Percentiles rank a stretch among this genome's conserved stretches.
These are phyloP conservation scores for Siphamia tubifer DNA, from an alignment of 2,113 vertebrate genomes.

Conservation along the genomic window DNA sequence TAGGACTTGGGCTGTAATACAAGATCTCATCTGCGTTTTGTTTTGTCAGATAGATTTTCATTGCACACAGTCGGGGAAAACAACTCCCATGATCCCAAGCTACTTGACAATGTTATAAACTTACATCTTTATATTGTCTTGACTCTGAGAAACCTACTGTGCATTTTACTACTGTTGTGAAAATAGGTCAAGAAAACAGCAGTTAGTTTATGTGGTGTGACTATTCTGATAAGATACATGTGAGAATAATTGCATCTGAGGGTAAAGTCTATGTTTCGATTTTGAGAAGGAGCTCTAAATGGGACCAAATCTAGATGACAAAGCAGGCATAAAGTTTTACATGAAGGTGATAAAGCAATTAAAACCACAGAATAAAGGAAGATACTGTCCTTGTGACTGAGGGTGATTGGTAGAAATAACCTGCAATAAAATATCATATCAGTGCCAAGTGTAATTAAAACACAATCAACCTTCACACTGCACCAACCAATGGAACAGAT, in stretches of 20 bases:
- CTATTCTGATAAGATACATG: neutral
- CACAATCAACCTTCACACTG: conserved; percentile 5
- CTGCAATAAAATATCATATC: conserved; percentile 11
- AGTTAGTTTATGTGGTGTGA: neutral
- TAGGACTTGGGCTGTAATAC: too few relatives aligned
- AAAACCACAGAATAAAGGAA: neutral
- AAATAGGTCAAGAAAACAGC: neutral
- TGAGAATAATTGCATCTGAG: neutral
- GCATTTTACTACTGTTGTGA: too few relatives aligned
- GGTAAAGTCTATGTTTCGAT: neutral
- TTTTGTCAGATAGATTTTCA: too few relatives aligned
- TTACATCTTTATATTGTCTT: too few relatives aligned
- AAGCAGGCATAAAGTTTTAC: too few relatives aligned
- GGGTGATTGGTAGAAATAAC: conserved; percentile 10
- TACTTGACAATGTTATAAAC: too few relatives aligned
- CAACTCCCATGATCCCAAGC: too few relatives aligned
- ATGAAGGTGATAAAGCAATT: neutral
- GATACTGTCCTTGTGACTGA: neutral
- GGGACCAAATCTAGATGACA: too few relatives aligned
- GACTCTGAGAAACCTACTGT: too few relatives aligned
- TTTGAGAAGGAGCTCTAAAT: neutral
- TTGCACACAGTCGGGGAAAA: too few relatives aligned
- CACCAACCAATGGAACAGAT: conserved; percentile 6
- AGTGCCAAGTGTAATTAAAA: conserved; percentile 44
- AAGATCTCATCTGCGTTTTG: too few relatives aligned